Conservation (phyloP, 2,797 vertebrate genomes). For the Amblyraja radiata region DNA sequence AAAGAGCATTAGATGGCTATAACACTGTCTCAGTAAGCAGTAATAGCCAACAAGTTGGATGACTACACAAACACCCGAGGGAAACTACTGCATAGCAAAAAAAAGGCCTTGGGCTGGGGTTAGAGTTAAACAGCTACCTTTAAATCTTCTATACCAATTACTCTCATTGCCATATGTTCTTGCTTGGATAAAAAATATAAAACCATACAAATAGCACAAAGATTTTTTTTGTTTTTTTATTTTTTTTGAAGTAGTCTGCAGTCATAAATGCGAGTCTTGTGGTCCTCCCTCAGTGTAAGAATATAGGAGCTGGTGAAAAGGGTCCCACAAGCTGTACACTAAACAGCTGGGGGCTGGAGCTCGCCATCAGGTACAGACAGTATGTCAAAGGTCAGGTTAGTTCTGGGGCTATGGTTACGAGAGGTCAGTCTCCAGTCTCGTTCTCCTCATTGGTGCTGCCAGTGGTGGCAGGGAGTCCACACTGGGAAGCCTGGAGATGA, state of each 20-base stretch:
- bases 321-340: slow-evolving; percentile 1
- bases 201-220: slow-evolving; percentile 38
- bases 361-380: slow-evolving; percentile 32
- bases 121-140: slow-evolving; percentile 5
- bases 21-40: not conserved
- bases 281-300: slow-evolving; percentile 28
- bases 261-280: slow-evolving; percentile 9
- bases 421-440: slow-evolving; percentile 69
- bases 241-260: slow-evolving; percentile 35
- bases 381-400: slow-evolving; percentile 36
- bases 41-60: slow-evolving; percentile 5
- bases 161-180: not conserved
- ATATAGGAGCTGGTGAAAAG: slow-evolving; percentile 35
- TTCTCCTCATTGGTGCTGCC: slow-evolving; percentile 79
- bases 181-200: slow-evolving; percentile 20
- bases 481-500: slow-evolving; percentile 77
- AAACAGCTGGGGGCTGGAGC: slow-evolving; percentile 23
- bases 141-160: slow-evolving; percentile 27
- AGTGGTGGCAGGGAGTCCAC: slow-evolving; percentile 77
- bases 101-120: not conserved
- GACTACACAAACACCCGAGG: not conserved
- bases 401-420: slow-evolving; percentile 23
- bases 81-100: slow-evolving; percentile 3
- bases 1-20: not conserved
- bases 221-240: slow-evolving; percentile 9